These are phyloP conservation scores for Megalopta genalis DNA, from an alignment of 1,140 invertebrate genomes.

Conservation along the genomic window DNA sequence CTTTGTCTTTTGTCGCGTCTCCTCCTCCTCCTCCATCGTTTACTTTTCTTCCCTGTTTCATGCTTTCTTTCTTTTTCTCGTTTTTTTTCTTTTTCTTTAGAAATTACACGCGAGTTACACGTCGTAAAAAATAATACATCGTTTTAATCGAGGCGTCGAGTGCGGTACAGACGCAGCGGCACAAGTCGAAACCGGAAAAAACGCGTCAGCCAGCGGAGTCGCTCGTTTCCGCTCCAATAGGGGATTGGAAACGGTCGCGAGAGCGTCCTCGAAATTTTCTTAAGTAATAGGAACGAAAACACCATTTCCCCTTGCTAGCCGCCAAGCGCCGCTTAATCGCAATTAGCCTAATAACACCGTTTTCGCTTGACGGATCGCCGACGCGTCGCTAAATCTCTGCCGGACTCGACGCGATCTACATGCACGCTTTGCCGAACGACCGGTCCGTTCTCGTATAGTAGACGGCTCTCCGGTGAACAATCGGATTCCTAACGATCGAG, in stretches of 20 bases:
- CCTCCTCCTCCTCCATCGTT: too few relatives aligned
- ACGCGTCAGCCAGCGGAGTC: constrained; percentile 33
- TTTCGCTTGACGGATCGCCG: constrained; percentile 32
- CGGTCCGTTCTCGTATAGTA: not conserved
- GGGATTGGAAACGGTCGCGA: constrained; percentile 32
- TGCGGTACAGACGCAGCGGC: constrained; percentile 47
- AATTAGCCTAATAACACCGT: constrained; percentile 51
- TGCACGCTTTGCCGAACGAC: constrained; percentile 18
- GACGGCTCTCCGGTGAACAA: too few relatives aligned
- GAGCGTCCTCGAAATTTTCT: constrained; percentile 28
- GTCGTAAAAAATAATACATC: constrained; percentile 56
- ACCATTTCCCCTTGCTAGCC: constrained; percentile 11
- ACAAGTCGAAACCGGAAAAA: constrained; percentile 42
- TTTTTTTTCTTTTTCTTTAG: too few relatives aligned
- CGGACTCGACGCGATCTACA: constrained; percentile 49
- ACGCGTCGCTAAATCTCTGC: constrained; percentile 43
- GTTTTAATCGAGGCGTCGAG: constrained; percentile 21
- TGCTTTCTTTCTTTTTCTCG: not conserved
- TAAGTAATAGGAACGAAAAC: constrained; percentile 61
- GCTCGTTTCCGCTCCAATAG: constrained; percentile 34
- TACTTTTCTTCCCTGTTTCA: not conserved
- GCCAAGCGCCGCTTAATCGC: constrained; percentile 15
- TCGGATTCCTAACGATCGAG: not conserved
- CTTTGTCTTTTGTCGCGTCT: not conserved
- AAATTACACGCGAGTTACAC: constrained; percentile 38